Conservation (phyloP, 2,113 vertebrate genomes). For the Falcunculus frontatus region DNA sequence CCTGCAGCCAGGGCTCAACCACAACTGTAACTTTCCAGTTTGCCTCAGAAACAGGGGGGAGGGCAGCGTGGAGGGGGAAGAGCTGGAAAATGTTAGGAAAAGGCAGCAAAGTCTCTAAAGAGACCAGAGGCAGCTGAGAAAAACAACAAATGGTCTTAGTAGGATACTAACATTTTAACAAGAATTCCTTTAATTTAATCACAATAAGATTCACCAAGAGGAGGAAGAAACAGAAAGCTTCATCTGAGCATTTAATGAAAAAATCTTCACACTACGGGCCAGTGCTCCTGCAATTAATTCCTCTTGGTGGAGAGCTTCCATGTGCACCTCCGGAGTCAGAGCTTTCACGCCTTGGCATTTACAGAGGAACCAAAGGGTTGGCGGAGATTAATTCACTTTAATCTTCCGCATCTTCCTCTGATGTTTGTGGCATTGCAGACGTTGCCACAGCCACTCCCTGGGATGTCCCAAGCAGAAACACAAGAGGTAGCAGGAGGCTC, state of each 20-base stretch:
- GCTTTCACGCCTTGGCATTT: conserved; percentile 3
- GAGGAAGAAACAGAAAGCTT: conserved; percentile 23
- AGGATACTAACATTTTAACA: conserved; percentile 50
- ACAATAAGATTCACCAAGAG: conserved; percentile 34
- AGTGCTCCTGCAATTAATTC: conserved; percentile 33
- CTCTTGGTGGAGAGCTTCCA: neutral
- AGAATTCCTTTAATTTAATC: conserved; percentile 62
- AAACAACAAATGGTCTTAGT: conserved; percentile 48
- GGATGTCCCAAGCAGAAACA: neutral
- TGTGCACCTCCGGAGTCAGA: neutral
- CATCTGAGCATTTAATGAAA: conserved; percentile 4
- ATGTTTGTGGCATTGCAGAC: neutral
- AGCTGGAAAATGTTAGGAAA: conserved; percentile 51
- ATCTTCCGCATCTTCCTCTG: neutral
- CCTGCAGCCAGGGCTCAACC: conserved; percentile 14
- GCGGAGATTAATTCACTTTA: neutral
- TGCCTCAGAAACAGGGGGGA: neutral
- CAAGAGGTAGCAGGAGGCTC: neutral
- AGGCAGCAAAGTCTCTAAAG: conserved; percentile 29
- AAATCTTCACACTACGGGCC: neutral
- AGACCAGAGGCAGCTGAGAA: conserved; percentile 45
- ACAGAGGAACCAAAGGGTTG: neutral
- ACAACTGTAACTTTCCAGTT: conserved; percentile 43
- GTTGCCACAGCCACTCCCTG: neutral
- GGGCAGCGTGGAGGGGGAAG: neutral